Evolutionary conservation across 1,140 invertebrate species (phyloP), one percentile per base, ranked within the genome.

Genomic region (Camponotus vicinus): DNA sequence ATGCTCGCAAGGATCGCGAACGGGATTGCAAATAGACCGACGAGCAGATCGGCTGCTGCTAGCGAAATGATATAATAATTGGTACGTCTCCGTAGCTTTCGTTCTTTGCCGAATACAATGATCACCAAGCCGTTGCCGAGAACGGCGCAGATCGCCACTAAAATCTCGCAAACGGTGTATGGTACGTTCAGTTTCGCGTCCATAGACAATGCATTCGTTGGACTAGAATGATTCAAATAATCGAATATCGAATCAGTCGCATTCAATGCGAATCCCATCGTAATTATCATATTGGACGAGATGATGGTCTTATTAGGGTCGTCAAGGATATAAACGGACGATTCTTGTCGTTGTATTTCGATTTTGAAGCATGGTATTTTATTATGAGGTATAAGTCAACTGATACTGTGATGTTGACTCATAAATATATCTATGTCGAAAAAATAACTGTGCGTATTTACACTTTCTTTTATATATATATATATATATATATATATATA

Each of bases 11-110:
- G 92, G 71, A 99, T 97, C 1, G 98, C 98, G 88, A 98, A 98
- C 0, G 98, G 98, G 59, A 99, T 98, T 0, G 98, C 96, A 92
- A 98, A 95, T 6, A 97, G 94, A 13, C 97, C 97, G 0, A 98
- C 97, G 2, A 99, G 94, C 13, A 98, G 96, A 93, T 99, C 98
- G 1, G 98, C 98, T 9, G 97, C 96, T 0, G 98, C 98, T 91
- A 99, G 94, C 0, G 98, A 98, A 40, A 98, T 97, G 85, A 99
- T 98, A 92, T 98, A 99, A 92, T 98, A 98, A 95, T 99, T 99
- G 8, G 98, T 98, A 61, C 98, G 96, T 55, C 98, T 95, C 6
- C 98, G 95, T 8, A 99, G 93, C 71, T 97, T 96, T 9, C 97
- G 95, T 86, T 98, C 98, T 59, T 97, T 96, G 8, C 96, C 95